phyloP scores from a whole-genome alignment of 2,888 invertebrate species.

The Rotaria macrura region DNA sequence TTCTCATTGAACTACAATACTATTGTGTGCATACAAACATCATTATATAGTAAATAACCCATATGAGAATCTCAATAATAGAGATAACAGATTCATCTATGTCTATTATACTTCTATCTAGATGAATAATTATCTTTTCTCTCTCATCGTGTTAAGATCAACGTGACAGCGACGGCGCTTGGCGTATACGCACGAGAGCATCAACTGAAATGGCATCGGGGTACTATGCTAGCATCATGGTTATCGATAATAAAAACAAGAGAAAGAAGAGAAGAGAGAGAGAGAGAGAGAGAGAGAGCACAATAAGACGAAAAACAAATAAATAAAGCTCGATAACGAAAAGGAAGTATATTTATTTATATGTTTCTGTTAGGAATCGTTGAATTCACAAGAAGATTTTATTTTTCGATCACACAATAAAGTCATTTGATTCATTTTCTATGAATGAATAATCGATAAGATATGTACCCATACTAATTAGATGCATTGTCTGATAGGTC shows the following conservation, averaged over 20 bases:
- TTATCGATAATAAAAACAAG: background rate
- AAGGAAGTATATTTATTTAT: background rate
- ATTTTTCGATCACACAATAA: background rate
- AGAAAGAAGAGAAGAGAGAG: background rate
- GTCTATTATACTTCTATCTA: background rate
- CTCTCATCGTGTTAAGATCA: background rate
- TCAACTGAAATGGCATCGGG: background rate
- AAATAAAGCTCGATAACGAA: background rate
- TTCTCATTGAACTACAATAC: background rate
- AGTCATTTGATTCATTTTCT: background rate
- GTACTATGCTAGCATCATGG: background rate
- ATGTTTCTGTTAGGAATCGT: background rate
- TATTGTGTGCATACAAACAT: background rate
- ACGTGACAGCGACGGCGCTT: background rate
- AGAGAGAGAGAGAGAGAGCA: background rate
- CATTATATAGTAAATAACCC: background rate
- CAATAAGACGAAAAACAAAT: background rate
- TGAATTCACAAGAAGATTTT: background rate
- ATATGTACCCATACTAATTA: background rate
- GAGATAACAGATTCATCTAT: background rate
- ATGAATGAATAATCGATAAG: background rate
- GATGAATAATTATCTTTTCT: background rate
- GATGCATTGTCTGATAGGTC: background rate
- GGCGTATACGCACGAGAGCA: background rate
- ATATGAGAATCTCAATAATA: background rate